These are phyloP conservation scores for Bombus waltoni DNA, from an alignment of 1,140 invertebrate species.

Conservation along the genomic window DNA sequence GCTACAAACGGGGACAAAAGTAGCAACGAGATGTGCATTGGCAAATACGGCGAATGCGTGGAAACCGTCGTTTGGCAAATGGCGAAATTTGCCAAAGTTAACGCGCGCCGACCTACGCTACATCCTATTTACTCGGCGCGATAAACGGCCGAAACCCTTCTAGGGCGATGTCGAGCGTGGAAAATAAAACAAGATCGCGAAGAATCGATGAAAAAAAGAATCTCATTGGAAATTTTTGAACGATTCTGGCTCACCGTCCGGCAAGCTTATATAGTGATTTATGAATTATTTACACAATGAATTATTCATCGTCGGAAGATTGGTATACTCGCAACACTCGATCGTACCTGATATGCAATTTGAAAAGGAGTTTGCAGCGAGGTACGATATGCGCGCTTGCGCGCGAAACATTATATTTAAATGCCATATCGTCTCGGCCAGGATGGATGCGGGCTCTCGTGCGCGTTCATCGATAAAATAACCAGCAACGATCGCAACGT, in stretches of 20 bases:
- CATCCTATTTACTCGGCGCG: no score
- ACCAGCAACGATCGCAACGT: conserved; percentile 21
- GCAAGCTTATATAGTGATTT: conserved; percentile 56
- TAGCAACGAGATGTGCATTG: no score
- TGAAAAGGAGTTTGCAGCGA: conserved; percentile 66
- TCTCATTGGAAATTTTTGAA: conserved; percentile 37
- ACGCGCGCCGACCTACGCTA: no score
- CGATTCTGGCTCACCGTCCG: conserved; percentile 41
- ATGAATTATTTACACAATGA: conserved; percentile 73
- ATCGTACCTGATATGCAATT: conserved; percentile 71
- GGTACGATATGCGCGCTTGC: conserved; percentile 49
- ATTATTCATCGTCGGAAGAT: conserved; percentile 70
- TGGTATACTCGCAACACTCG: conserved; percentile 70
- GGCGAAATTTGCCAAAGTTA: rapidly evolving
- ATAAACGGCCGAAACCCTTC: neutral
- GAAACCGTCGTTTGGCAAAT: no score
- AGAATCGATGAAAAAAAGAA: neutral
- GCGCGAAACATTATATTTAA: conserved; percentile 65
- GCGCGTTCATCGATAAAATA: conserved; percentile 39
- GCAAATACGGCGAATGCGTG: no score
- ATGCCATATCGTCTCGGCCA: conserved; percentile 38
- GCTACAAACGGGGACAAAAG: no score
- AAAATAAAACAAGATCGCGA: neutral
- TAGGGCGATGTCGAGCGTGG: neutral
- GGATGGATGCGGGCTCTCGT: conserved; percentile 3